These are phyloP conservation scores for Sakesphorus luctuosus DNA, from an alignment of 2,113 vertebrate genomes.

Conservation along the genomic window DNA sequence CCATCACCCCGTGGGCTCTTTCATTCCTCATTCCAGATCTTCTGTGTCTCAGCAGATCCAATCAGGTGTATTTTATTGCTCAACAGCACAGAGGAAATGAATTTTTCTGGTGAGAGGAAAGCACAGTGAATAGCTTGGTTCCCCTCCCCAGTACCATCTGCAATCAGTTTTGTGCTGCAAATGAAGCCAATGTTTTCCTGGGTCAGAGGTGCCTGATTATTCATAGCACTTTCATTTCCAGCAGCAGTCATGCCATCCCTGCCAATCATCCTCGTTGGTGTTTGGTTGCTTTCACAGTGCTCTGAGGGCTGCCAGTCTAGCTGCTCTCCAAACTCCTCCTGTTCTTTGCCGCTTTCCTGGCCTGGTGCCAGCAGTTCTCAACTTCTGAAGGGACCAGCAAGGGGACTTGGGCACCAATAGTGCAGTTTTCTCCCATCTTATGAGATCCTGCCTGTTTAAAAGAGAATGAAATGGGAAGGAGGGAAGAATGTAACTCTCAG, in stretches of 20 bases:
- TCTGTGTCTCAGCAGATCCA: background rate
- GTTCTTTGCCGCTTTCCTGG: background rate
- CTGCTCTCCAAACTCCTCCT: background rate
- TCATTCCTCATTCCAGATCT: background rate
- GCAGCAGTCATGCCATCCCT: background rate
- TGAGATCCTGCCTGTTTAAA: background rate
- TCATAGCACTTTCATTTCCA: constrained; percentile 41
- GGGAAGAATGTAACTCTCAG: background rate
- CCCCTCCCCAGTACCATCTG: background rate
- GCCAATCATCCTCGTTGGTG: background rate
- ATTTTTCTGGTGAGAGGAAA: constrained; percentile 20
- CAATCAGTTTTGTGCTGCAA: constrained; percentile 32
- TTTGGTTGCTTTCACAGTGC: background rate
- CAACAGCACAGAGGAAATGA: constrained; percentile 40
- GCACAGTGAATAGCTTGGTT: constrained; percentile 16
- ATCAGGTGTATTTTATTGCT: constrained; percentile 37
- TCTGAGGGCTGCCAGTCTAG: background rate
- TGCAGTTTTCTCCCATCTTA: background rate
- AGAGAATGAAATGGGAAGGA: background rate
- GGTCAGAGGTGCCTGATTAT: constrained; percentile 62
- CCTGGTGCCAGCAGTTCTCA: background rate
- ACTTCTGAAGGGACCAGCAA: background rate
- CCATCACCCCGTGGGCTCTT: background rate
- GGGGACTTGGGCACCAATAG: background rate
- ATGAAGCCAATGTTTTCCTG: constrained; percentile 9